Percentiles rank a stretch among this genome's conserved stretches.
phyloP scores from a whole-genome alignment of 2,888 invertebrate species.

The Cephus sareptanus region DNA sequence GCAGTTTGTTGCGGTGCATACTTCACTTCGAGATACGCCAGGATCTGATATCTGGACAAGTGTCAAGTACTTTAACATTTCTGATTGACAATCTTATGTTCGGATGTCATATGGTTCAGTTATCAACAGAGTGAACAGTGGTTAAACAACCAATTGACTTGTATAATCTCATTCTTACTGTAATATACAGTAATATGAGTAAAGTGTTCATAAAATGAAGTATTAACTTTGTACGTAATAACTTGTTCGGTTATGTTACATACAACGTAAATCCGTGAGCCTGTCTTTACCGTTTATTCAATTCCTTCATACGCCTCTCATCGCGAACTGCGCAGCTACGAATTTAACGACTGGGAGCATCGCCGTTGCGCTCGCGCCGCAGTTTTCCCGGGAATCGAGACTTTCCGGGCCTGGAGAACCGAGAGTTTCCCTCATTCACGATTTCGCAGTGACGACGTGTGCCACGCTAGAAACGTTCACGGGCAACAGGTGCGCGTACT shows the following conservation, averaged over 20 bases:
- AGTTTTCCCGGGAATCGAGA: constrained; percentile 63
- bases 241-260: background rate
- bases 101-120: background rate
- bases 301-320: background rate
- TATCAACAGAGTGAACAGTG: background rate
- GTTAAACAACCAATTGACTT: background rate
- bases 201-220: background rate
- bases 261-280: background rate
- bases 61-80: background rate
- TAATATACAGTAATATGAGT: too few relatives aligned
- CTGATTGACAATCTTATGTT: background rate
- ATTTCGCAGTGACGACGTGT: constrained; percentile 38
- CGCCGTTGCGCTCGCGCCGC: constrained; percentile 53
- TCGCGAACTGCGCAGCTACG: constrained; percentile 49
- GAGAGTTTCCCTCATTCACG: constrained; percentile 51
- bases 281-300: background rate
- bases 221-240: background rate
- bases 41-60: background rate
- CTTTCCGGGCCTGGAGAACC: constrained; percentile 53
- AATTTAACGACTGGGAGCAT: constrained; percentile 47
- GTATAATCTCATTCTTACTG: background rate
- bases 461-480: constrained; percentile 14
- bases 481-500: constrained; percentile 55
- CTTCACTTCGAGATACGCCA: background rate
- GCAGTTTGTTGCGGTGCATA: background rate